A percentile compares a stretch with the other conserved stretches of the same genome.
These are phyloP conservation scores for Lipotes vexillifer DNA, from an alignment of 2,113 vertebrate species.

Conservation along the genomic window DNA sequence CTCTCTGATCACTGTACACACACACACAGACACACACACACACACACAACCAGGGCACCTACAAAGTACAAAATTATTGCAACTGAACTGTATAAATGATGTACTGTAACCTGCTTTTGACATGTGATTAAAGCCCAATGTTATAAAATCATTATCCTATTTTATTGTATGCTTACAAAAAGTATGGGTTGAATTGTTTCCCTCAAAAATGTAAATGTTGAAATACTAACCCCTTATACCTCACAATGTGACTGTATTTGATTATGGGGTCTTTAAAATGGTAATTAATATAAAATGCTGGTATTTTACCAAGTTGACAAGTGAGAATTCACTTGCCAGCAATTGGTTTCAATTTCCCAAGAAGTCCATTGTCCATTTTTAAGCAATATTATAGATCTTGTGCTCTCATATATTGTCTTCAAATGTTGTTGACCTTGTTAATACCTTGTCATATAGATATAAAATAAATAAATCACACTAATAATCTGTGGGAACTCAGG, in stretches of 20 bases:
- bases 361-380: slow-evolving; percentile 41
- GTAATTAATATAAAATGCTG: not conserved
- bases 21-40: not conserved
- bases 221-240: not conserved
- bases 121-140: not conserved
- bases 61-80: not conserved
- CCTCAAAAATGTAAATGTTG: not conserved
- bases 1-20: not conserved
- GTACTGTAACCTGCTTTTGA: not conserved
- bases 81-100: not conserved
- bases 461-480: slow-evolving; percentile 12
- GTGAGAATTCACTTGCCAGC: slow-evolving; percentile 40
- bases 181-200: not conserved
- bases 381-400: slow-evolving; percentile 46
- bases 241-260: not conserved
- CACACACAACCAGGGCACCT: not conserved
- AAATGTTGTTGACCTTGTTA: slow-evolving; percentile 24
- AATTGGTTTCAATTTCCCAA: slow-evolving; percentile 51
- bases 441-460: slow-evolving; percentile 16
- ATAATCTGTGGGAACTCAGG: not conserved
- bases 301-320: slow-evolving; percentile 11
- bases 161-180: not conserved
- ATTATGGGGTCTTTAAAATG: not conserved
- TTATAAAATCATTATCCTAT: not conserved
- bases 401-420: slow-evolving; percentile 3